A percentile compares a stretch with the other conserved stretches of the same genome.
phyloP scores from a whole-genome alignment of 2,797 vertebrate genomes.

The Acropternis orthonyx region DNA sequence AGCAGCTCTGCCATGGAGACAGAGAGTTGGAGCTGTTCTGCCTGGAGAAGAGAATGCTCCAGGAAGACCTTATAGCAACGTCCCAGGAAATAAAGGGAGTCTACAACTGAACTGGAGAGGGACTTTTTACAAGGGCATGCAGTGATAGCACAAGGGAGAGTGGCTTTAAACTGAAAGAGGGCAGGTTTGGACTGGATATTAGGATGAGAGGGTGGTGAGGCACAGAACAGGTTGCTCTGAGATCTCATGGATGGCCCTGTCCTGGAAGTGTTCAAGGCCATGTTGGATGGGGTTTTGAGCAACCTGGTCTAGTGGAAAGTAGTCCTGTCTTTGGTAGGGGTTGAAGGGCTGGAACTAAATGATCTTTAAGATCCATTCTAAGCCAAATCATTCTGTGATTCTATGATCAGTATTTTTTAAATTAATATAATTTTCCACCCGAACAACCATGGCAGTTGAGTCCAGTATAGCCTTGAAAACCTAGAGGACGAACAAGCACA shows the following conservation, averaged over 20 bases:
- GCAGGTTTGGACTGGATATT: background rate
- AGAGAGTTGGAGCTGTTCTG: background rate
- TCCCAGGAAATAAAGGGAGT: background rate
- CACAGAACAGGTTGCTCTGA: background rate
- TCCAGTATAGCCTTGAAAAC: background rate
- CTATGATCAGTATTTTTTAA: background rate
- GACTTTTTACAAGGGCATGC: background rate
- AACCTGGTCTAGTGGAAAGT: background rate
- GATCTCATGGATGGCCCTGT: background rate
- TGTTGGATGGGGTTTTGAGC: background rate
- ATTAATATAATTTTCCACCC: background rate
- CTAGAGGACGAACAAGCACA: background rate
- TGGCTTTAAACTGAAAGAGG: background rate
- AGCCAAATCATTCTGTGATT: background rate
- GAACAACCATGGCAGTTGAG: background rate
- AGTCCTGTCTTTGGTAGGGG: background rate
- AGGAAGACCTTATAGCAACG: background rate
- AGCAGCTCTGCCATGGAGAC: background rate
- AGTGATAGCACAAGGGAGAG: background rate
- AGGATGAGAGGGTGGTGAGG: background rate
- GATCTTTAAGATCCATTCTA: background rate
- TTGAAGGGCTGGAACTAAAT: background rate
- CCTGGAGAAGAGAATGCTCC: background rate
- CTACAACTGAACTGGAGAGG: background rate
- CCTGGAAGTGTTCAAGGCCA: background rate